Evolutionary conservation across 64 coral and sea anemone genomes (phyloP), one percentile per base, ranked within the genome.

Genomic region (Montipora cactus): DNA sequence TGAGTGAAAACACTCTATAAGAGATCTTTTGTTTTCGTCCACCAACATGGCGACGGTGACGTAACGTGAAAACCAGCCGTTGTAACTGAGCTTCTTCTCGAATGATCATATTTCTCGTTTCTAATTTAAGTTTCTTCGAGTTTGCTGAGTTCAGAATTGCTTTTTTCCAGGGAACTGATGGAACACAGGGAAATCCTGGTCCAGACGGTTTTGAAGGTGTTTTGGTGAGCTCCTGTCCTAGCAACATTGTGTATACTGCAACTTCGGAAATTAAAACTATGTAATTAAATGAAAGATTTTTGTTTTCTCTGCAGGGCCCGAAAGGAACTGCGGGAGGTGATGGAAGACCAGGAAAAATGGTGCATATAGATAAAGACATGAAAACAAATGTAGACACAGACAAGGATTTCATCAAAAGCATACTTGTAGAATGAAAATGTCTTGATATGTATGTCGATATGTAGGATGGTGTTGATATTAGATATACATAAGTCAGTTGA

Each of bases 331-430:
- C 81, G 46, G 81, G 81, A 47, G 44, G 28, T 19, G 59, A 67
- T 67, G 81, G 81, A 12, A 44, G 7, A 47, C 14, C 81, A 37
- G 81, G 81, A 67, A 44, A n/a, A 84, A 84, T 25, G 28, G 81
- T 84, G 59, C 23, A 7, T 9, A 45, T 18, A 61, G 21, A 22
- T 64, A 4, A 4, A 64, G 9, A 64, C 0, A 8, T 57, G 53
- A 57, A 8, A 8, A 57, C 11, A 57, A 8, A 57, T 57, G 6
- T 57, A 8, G 7, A 2, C 37, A 37, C 37, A 37, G 37, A 37
- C 37, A 37, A 37, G 37, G 37, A 37, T 37, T 37, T 37, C 37
- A 37, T 37, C 0, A 37, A 37, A 37, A 37, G 37, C 37, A 37
- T 37, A 37, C 37, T 37, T 37, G 37, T 37, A 37, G 37, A 37